Evolutionary conservation across 2,888 invertebrate genomes (phyloP).

Genomic region (Mythimna albipuncta): DNA sequence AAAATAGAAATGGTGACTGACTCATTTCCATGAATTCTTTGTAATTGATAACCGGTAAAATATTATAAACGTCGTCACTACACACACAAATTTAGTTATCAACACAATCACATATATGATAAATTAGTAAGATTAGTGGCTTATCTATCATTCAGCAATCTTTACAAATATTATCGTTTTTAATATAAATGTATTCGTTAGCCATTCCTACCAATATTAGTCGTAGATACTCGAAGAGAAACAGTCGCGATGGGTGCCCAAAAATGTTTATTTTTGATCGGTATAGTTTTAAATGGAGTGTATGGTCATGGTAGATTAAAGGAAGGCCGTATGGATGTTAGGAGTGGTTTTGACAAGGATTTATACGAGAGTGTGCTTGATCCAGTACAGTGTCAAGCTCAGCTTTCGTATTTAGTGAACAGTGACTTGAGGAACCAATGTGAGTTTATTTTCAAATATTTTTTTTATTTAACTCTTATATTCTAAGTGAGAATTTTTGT

Average conservation of each 20-base stretch:
- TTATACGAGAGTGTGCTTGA: constrained; percentile 75
- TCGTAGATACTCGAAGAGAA: constrained; percentile 13
- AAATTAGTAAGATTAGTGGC: constrained; percentile 51
- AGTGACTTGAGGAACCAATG: constrained; percentile 62
- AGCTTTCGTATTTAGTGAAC: constrained; percentile 64
- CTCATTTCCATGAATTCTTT: background rate
- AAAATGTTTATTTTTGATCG: constrained; percentile 40
- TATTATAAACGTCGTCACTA: constrained; percentile 4
- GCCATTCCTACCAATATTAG: constrained; percentile 11
- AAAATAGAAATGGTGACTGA: background rate
- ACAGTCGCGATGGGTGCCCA: constrained; percentile 49
- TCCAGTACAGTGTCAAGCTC: constrained; percentile 66
- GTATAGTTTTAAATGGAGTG: constrained; percentile 46
- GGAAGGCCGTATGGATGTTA: constrained; percentile 27
- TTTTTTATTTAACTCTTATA: background rate
- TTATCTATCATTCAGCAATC: constrained; percentile 50
- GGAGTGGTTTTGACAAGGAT: constrained; percentile 71
- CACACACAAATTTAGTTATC: constrained; percentile 26
- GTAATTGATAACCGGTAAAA: constrained; percentile 8
- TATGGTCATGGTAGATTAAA: constrained; percentile 15
- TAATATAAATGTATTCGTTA: constrained; percentile 41
- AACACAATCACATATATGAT: constrained; percentile 36
- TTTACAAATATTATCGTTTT: constrained; percentile 41
- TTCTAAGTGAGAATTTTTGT: background rate
- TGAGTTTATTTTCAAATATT: constrained; percentile 60